phyloP scores from a whole-genome alignment of 2,797 vertebrate species.

The Spinus olivaceus region DNA sequence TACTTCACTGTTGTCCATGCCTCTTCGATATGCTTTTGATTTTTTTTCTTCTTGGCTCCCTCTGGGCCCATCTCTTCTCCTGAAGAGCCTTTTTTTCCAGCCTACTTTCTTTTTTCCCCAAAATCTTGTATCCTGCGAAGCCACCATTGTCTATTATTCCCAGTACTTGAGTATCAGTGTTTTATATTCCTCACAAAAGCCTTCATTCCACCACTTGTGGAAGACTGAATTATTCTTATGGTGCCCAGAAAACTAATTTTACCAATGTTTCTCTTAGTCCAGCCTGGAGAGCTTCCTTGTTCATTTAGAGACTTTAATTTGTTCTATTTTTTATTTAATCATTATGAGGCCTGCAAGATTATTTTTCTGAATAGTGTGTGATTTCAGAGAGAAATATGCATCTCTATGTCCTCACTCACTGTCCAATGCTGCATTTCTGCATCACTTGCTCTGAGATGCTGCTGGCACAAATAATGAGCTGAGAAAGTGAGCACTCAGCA shows the following conservation, averaged over 20 bases:
- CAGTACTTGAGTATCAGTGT: neutral
- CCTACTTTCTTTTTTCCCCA: neutral
- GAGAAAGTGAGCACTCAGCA: neutral
- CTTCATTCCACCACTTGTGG: neutral
- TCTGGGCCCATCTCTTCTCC: neutral
- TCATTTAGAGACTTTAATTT: neutral
- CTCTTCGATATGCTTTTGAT: neutral
- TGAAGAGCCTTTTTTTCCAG: neutral
- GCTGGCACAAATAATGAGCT: neutral
- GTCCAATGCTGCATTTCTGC: neutral
- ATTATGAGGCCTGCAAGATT: neutral
- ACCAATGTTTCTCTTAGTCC: neutral
- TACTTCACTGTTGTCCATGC: neutral
- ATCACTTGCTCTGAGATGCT: neutral
- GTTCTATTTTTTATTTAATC: rapidly evolving
- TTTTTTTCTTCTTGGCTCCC: neutral
- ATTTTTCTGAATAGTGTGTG: neutral
- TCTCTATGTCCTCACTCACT: neutral
- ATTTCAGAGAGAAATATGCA: neutral
- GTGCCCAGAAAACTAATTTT: neutral
- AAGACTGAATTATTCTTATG: neutral
- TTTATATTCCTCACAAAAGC: neutral
- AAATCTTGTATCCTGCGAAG: neutral
- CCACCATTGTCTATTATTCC: neutral
- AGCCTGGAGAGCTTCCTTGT: neutral